Evolutionary conservation across 2,888 invertebrate genomes (phyloP), one percentile per base, ranked within the genome.

Genomic region (Fragum whitleyi): DNA sequence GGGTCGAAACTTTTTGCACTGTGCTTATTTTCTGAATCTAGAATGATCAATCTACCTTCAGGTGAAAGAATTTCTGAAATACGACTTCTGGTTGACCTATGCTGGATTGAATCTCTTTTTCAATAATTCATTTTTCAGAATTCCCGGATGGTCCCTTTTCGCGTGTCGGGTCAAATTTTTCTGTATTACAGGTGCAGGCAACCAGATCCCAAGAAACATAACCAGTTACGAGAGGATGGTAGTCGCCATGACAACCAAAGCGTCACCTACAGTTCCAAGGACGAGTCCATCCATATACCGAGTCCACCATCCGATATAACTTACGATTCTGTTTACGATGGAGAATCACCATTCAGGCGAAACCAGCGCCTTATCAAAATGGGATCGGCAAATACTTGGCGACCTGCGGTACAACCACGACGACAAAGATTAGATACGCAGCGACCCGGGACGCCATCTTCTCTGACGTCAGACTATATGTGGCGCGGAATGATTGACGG

Each of bases 331-430:
- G 83, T 83, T 26, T 83, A 80, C 57, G 78, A 83, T 32, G 70
- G 53, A 2, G 83, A 83, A 39, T 83, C 83, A 0, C 83, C 83
- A 0, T 83, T 83, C 70, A 68, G 83, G 11, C 74, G 83, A 19
- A 83, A 77, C 2, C 80, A 83, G 28, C 67, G 80, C 26, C 68
- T 83, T 9, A 83, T 83, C 39, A 65, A 77, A 23, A 80, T 83
- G 83, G 83, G 83, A n/a, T 83, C 83, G n/a, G 83, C 83, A 1
- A 83, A 80, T 28, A 62, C 80, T 1, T 83, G 83, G 83, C 53
- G 83, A 23, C 70, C 76, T 9, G 71, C 79, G n/a, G 29, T 61
- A 7, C 77, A 71, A 14, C 21, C 76, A 6, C 72, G 73, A 11
- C 62, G 75, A 42, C 51, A 59, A 9, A 39, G 62, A 9, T 23